Percentiles rank a stretch among this genome's conserved stretches.
These are phyloP conservation scores for Ridgeia piscesae DNA, from an alignment of 1,140 invertebrate species.

Conservation along the genomic window DNA sequence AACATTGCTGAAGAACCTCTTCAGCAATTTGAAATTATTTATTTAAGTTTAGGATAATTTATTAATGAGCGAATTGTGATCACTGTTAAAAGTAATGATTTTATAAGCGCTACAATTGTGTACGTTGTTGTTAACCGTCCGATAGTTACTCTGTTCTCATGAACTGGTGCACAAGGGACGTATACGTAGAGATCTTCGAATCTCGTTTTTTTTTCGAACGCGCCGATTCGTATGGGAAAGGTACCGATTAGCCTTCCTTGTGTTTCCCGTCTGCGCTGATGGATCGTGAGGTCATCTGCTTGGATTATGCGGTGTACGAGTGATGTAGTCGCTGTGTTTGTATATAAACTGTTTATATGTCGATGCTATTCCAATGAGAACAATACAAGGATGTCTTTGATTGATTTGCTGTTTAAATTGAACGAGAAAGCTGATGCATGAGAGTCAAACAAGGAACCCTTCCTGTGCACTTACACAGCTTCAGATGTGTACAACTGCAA, in stretches of 20 bases:
- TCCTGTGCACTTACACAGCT: no score
- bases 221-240: background rate
- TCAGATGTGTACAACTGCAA: background rate
- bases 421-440: background rate
- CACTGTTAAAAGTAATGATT: background rate
- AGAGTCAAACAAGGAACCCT: no score
- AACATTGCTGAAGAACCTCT: background rate
- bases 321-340: background rate
- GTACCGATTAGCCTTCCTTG: background rate
- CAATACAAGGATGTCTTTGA: background rate
- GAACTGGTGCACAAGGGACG: background rate
- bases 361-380: background rate
- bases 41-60: background rate
- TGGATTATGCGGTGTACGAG: background rate
- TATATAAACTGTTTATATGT: no score
- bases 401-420: background rate
- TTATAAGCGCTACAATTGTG: background rate
- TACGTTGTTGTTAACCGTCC: background rate
- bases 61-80: no score
- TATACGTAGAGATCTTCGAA: background rate
- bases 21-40: no score
- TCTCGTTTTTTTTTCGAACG: background rate
- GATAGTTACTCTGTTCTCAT: background rate
- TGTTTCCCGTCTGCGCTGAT: background rate
- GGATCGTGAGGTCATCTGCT: background rate